These are phyloP conservation scores for Enhydra lutris DNA, from an alignment of 2,113 vertebrate species.

Conservation along the genomic window DNA sequence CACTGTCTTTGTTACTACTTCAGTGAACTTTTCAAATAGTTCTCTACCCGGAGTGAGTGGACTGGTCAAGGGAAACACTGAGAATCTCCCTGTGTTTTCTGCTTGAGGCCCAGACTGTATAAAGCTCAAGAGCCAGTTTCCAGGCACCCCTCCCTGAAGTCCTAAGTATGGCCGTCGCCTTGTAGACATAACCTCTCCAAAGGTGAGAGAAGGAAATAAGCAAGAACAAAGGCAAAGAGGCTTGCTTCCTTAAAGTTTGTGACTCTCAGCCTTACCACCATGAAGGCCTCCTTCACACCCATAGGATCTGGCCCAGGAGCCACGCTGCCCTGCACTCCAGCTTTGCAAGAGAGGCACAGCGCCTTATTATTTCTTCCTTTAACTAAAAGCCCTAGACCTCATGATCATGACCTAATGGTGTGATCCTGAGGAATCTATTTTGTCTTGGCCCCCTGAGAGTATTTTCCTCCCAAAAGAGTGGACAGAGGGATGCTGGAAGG, in stretches of 20 bases:
- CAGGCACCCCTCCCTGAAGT: not conserved
- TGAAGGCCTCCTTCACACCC: not conserved
- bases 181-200: not conserved
- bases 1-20: not conserved
- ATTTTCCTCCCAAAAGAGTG: not conserved
- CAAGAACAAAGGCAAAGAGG: not conserved
- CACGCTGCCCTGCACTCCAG: fast-evolving
- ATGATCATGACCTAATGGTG: too few relatives aligned
- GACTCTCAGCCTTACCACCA: not conserved
- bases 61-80: not conserved
- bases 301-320: too few relatives aligned
- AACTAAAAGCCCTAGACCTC: not conserved
- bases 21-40: not conserved
- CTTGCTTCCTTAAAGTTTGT: not conserved
- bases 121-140: not conserved
- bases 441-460: not conserved
- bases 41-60: not conserved
- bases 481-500: too few relatives aligned
- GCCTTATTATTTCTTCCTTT: not conserved
- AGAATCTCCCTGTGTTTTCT: too few relatives aligned
- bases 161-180: fast-evolving
- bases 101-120: fast-evolving
- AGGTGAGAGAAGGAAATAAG: not conserved
- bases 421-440: not conserved
- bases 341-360: fast-evolving